A percentile compares a stretch with the other conserved stretches of the same genome.
Evolutionary conservation across 2,797 vertebrate genomes (phyloP).

Genomic region (Gila robusta): DNA sequence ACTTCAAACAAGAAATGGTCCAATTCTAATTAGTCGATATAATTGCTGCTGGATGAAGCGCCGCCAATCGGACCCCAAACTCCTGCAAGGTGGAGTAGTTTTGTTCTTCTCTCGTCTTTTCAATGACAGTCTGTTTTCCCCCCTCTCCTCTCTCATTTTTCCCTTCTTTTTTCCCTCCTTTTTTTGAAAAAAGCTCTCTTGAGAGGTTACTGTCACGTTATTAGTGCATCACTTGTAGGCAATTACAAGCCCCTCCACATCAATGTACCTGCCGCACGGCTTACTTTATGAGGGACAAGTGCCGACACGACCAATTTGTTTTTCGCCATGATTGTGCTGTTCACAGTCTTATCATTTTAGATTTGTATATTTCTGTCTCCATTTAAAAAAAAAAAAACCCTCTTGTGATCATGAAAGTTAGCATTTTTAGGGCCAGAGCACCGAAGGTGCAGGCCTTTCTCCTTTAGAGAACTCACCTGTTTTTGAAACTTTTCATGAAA

Average conservation of each 20-base stretch:
- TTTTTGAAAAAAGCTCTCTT: conserved; percentile 62
- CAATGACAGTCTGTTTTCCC: conserved; percentile 70
- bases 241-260: conserved; percentile 68
- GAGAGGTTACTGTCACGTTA: conserved; percentile 72
- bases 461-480: too few relatives aligned
- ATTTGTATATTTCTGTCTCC: conserved; percentile 45
- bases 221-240: conserved; percentile 73
- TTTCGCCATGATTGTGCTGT: conserved; percentile 7
- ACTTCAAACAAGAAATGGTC: conserved; percentile 85
- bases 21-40: conserved; percentile 85
- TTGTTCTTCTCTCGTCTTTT: conserved; percentile 77
- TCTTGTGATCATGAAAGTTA: neutral
- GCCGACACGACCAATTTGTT: conserved; percentile 42
- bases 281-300: conserved; percentile 47
- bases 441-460: too few relatives aligned
- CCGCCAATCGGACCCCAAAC: conserved; percentile 76
- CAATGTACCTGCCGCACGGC: conserved; percentile 55
- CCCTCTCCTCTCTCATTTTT: conserved; percentile 57
- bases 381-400: too few relatives aligned
- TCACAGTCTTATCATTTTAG: neutral
- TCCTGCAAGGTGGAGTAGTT: conserved; percentile 82
- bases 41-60: conserved; percentile 82
- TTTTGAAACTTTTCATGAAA: neutral
- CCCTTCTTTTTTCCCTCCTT: conserved; percentile 47
- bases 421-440: neutral